These are phyloP conservation scores for Temnopleurus reevesii DNA, from an alignment of 53 echinoderm and acorn worm genomes.

Conservation along the genomic window DNA sequence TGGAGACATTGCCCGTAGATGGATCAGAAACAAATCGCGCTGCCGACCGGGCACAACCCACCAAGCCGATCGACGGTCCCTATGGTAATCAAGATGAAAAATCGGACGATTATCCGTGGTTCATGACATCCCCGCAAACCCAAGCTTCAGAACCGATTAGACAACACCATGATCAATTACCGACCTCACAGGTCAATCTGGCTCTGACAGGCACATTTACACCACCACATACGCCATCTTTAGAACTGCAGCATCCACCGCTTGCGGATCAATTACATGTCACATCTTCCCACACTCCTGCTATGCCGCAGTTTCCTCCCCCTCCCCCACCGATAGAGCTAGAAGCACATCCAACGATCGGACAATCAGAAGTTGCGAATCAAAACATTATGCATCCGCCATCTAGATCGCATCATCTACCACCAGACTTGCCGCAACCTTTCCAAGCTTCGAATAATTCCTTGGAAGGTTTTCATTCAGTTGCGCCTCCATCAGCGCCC, in stretches of 20 bases:
- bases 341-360: neutral
- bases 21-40: neutral
- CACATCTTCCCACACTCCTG: neutral
- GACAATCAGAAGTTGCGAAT: neutral
- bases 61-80: neutral
- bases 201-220: neutral
- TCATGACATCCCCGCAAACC: neutral
- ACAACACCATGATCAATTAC: neutral
- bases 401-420: no score
- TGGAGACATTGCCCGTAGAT: neutral
- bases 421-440: no score
- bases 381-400: no score
- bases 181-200: neutral
- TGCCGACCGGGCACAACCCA: neutral
- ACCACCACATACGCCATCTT: neutral
- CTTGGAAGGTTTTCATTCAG: no score
- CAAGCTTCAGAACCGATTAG: neutral
- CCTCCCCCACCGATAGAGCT: neutral
- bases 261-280: neutral
- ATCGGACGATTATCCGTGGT: constrained; percentile 9
- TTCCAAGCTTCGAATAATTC: no score
- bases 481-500: no score
- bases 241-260: neutral
- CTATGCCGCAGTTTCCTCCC: neutral
- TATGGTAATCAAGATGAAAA: neutral